Conservation (phyloP, 1,140 invertebrate genomes). For the Parasteatoda tepidariorum region DNA sequence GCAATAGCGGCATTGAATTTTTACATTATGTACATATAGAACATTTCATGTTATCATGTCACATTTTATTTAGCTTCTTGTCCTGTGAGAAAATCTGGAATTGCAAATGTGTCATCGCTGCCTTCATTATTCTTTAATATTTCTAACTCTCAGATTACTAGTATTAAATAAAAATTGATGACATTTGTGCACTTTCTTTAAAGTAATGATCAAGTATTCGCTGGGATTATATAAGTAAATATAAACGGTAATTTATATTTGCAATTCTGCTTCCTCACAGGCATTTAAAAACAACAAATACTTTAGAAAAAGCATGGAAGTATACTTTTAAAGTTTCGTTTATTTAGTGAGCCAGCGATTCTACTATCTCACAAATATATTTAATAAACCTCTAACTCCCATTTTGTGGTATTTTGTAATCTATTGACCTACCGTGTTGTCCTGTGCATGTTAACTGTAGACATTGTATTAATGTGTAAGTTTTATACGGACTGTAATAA, state of each 20-base stretch:
- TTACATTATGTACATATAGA: slow-evolving; percentile 59
- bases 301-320: not conserved
- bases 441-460: slow-evolving; percentile 59
- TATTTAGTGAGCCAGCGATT: slow-evolving; percentile 3
- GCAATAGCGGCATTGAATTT: slow-evolving; percentile 40
- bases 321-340: slow-evolving; percentile 4
- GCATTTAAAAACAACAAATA: slow-evolving; percentile 14
- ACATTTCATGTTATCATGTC: slow-evolving; percentile 56
- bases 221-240: too few species aligned
- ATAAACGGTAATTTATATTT: not conserved
- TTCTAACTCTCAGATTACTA: too few species aligned
- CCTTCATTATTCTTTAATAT: too few species aligned
- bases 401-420: slow-evolving; percentile 59
- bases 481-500: slow-evolving; percentile 59
- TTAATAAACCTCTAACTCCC: slow-evolving; percentile 7
- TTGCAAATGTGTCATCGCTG: not conserved
- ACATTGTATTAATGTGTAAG: slow-evolving; percentile 57
- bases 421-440: slow-evolving; percentile 55
- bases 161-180: too few species aligned
- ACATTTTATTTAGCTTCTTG: slow-evolving; percentile 16
- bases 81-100: slow-evolving; percentile 25
- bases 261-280: slow-evolving; percentile 37
- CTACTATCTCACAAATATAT: slow-evolving; percentile 24
- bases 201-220: too few species aligned
- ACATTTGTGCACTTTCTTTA: too few species aligned